A percentile compares a stretch with the other conserved stretches of the same genome.
phyloP scores from a whole-genome alignment of 2,797 vertebrate genomes.

The Chelmon rostratus region DNA sequence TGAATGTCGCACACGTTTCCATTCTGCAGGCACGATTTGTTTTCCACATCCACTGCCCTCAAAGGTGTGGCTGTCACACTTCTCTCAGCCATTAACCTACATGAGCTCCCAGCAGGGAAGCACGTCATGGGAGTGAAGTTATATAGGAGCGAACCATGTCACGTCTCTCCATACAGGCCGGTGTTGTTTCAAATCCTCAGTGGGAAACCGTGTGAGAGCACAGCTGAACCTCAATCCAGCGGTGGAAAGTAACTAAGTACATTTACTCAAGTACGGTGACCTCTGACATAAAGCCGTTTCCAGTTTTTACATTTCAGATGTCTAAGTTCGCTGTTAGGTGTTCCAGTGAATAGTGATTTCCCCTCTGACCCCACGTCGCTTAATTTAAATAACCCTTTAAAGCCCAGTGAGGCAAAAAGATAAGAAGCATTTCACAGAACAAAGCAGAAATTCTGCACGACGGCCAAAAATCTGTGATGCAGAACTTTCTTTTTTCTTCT shows the following conservation, averaged over 20 bases:
- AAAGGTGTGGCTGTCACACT: conserved; percentile 24
- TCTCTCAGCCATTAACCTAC: conserved; percentile 6
- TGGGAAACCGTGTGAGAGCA: background rate
- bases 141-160: background rate
- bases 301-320: background rate
- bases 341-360: background rate
- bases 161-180: background rate
- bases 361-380: background rate
- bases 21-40: background rate
- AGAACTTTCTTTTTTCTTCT: background rate
- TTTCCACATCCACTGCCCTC: conserved; percentile 3
- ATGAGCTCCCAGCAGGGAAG: background rate
- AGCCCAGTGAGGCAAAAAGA: background rate
- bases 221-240: background rate
- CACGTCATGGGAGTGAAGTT: conserved; percentile 9
- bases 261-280: background rate
- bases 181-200: background rate
- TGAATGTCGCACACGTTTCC: background rate
- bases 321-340: background rate
- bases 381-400: background rate
- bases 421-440: background rate
- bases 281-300: background rate
- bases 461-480: background rate
- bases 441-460: background rate
- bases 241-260: background rate